Conservation (phyloP, 2,113 vertebrate species). For the Haemorhous mexicanus region DNA sequence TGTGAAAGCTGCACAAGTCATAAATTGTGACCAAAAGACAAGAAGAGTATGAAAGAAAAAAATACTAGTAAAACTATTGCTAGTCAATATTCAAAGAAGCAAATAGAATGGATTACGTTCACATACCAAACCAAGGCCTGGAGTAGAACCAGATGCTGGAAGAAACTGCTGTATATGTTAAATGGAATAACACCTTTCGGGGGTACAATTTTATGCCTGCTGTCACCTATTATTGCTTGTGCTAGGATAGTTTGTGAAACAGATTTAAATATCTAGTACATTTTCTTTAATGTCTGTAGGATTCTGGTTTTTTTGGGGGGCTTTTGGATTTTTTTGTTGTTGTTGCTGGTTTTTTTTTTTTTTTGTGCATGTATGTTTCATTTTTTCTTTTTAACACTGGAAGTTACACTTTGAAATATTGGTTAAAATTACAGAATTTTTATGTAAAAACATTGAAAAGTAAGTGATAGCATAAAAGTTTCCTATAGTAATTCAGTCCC, state of each 20-base stretch:
- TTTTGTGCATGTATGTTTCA: accelerated
- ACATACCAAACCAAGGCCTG: neutral
- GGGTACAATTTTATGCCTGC: neutral
- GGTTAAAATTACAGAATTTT: neutral
- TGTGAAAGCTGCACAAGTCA: neutral
- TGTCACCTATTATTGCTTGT: neutral
- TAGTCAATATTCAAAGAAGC: neutral
- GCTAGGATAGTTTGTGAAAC: neutral
- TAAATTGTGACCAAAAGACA: neutral
- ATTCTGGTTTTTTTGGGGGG: neutral
- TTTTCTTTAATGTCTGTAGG: neutral
- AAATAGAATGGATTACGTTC: neutral
- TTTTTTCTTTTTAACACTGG: neutral
- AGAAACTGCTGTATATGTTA: neutral
- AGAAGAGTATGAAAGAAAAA: neutral
- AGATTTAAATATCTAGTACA: neutral
- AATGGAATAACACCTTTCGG: neutral
- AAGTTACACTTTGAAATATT: neutral
- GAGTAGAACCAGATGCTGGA: neutral
- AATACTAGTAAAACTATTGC: neutral
- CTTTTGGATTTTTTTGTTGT: neutral
- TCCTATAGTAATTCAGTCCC: neutral
- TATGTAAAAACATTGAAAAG: neutral
- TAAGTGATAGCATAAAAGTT: neutral
- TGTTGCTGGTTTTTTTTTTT: neutral